These are phyloP conservation scores for Mesoclemmys tuberculata DNA, from an alignment of 2,113 vertebrate genomes.

Conservation along the genomic window DNA sequence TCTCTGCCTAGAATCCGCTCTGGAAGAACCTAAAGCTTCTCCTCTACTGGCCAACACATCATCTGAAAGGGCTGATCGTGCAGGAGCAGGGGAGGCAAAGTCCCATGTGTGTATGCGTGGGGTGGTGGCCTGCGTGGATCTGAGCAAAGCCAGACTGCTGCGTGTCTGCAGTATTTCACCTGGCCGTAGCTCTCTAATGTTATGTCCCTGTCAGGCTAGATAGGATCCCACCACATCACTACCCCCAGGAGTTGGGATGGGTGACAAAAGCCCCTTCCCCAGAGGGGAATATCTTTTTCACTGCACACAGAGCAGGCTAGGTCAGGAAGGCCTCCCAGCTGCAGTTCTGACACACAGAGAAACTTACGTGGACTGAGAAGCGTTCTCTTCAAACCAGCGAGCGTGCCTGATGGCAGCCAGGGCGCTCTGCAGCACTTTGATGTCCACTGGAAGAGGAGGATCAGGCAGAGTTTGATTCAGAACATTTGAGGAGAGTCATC, in stretches of 20 bases:
- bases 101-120: no score
- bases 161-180: not conserved
- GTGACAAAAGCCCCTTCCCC: not conserved
- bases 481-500: not conserved
- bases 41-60: not conserved
- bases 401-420: conserved; percentile 96
- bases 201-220: not conserved
- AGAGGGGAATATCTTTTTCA: not conserved
- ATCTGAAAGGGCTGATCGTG: not conserved
- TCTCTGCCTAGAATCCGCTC: not conserved
- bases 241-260: not conserved
- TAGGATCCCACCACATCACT: not conserved
- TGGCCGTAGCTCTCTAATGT: not conserved
- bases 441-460: conserved; percentile 87
- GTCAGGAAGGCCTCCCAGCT: fast-evolving
- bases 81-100: no score
- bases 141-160: not conserved
- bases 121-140: not conserved
- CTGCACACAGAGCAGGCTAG: fast-evolving
- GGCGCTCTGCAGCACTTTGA: conserved; percentile 97
- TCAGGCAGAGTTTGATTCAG: fast-evolving
- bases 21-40: not conserved
- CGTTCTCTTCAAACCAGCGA: conserved; percentile 98
- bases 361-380: conserved; percentile 96
- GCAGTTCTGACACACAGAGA: fast-evolving